Evolutionary conservation across 2,888 invertebrate genomes (phyloP), one percentile per base, ranked within the genome.

Genomic region (Pollenia angustigena): DNA sequence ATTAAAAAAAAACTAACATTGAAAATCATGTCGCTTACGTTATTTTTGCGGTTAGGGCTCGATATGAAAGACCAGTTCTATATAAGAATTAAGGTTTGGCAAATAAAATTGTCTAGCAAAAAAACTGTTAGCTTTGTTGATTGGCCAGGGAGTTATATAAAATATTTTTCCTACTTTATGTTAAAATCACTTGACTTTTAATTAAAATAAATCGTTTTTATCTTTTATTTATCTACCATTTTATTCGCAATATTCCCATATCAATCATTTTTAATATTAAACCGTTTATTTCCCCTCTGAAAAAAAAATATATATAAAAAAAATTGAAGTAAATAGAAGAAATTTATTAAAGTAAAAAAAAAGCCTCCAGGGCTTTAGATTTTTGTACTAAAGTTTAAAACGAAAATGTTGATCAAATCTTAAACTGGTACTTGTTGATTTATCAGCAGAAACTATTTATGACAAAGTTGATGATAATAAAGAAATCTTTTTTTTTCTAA

Each of bases 391-490:
- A 76, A 76, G 64, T 54, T 76, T 54, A 64, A 23, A n/a, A 44
- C 54, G 54, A 44, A 64, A 54, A 52, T 54, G 23, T 44, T 64
- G 18, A 76, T 64, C 75, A 44, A 9, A 64, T 42, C 8, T 42
- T 44, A 12, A 64, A 64, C 64, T 64, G 64, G 75, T 46, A 60
- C 11, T 58, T n/a, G 48, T 48, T 48, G n/a, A 60, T 18, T 74
- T 62, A 32, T 62, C 40, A 69, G 40, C 42, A 23, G 11, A 12
- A 23, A 74, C 32, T 62, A 76, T 76, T 64, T 52, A 76, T 64
- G 64, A 52, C 64, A 64, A 76, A 54, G 52, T 64, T 76, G 64
- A 46, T 64, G 64, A 64, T 44, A 42, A 64, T 23, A 50, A 75
- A 50, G 16, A 52, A 32, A n/a, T 40, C 40, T 69, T 42, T 42